A percentile compares a stretch with the other conserved stretches of the same genome.
Evolutionary conservation across 2,113 vertebrate species (phyloP).

Genomic region (Anthoscopus minutus): DNA sequence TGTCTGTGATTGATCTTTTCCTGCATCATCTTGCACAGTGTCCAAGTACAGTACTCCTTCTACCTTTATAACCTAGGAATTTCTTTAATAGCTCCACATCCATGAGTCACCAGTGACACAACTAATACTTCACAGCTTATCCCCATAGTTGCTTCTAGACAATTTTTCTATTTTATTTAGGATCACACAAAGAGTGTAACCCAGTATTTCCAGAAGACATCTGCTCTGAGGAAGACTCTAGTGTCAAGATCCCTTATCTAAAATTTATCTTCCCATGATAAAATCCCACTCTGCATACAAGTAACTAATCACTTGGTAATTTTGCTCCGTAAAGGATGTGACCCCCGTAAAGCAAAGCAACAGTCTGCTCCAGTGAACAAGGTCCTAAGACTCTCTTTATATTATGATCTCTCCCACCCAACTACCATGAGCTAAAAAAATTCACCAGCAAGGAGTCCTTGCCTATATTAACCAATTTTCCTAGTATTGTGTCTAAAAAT

Average conservation of each 20-base stretch:
- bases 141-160: not conserved
- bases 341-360: not conserved
- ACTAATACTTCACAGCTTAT: not conserved
- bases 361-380: not conserved
- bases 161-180: not conserved
- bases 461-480: not conserved
- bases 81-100: not conserved
- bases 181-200: not conserved
- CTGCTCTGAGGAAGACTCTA: not conserved
- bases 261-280: not conserved
- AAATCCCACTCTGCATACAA: not conserved
- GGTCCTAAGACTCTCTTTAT: not conserved
- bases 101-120: not conserved
- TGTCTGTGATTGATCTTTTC: not conserved
- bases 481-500: not conserved
- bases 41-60: not conserved
- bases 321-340: not conserved
- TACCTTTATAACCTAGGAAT: not conserved
- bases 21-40: not conserved
- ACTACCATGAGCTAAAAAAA: not conserved
- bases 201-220: not conserved
- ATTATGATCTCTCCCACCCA: not conserved
- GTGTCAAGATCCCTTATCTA: not conserved
- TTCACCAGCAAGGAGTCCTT: not conserved
- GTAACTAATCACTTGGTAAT: not conserved